Evolutionary conservation across 37 sponge, comb jelly and placozoan genomes (phyloP), one percentile per base, ranked within the genome.

Genomic region (Agelas oroides): DNA sequence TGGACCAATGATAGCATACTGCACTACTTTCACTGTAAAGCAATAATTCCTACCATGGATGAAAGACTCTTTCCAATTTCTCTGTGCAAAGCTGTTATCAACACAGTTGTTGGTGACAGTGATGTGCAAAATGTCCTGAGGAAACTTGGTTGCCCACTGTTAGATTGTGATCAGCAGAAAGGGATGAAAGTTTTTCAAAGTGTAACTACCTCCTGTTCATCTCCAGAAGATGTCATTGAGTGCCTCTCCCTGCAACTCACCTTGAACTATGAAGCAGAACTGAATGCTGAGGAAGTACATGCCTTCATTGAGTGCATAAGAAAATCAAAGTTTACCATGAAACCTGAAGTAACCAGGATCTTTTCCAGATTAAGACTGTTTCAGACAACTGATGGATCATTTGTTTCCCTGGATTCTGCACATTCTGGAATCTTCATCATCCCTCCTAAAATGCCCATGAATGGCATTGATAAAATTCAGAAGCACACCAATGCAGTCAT

Each of bases 41-140:
- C 81, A n/a, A 54, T 87, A 0, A 28, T 87, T 64, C 88, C 88
- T 54, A 41, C 88, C 16, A 25, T n/a, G 64, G 56, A 71, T 65
- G 59, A 57, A 20, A 36, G 30, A 36, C 35, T 75, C 21, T 79
- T 73, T 52, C 88, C 88, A 32, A 28, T 80, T 5, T 72, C 65
- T 24, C 1, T 67, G 19, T 69, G 59, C 18, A 80, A 79, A 38
- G 32, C 38, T 18, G 25, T 87, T 0, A 52, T 83, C 5, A 53
- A n/a, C 21, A 52, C 15, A 20, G 23, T 37, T 23, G 14, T 27
- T 63, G 23, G 53, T 5, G 35, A 37, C 38, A 18, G 12, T 21
- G 34, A 46, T 1, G 40, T 79, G 5, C 20, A 16, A 69, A 56
- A 21, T 71, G 57, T 53, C 2, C 24, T 87, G 68, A 65, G 53